These are phyloP conservation scores for Aphyosemion australe DNA, from an alignment of 2,113 vertebrate genomes.

Conservation along the genomic window DNA sequence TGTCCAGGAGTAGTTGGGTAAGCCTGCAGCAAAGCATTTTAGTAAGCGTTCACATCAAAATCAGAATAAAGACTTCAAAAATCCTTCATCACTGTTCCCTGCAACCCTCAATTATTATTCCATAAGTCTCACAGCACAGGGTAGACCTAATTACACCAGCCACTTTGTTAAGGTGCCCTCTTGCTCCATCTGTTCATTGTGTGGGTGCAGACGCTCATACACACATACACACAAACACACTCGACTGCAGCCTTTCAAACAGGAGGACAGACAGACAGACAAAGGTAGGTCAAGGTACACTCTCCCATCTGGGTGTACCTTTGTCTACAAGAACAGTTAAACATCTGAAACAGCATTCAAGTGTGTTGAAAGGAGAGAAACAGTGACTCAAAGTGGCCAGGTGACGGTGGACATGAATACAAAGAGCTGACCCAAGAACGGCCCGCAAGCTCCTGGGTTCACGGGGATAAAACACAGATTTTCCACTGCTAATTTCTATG, in stretches of 20 bases:
- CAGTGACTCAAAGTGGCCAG: slow-evolving; percentile 28
- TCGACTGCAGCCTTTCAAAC: slow-evolving; percentile 32
- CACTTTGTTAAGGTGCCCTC: slow-evolving; percentile 67
- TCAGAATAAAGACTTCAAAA: slow-evolving; percentile 4
- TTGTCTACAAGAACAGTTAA: slow-evolving; percentile 47
- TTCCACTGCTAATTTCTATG: slow-evolving; percentile 37
- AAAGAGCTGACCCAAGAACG: slow-evolving; percentile 18
- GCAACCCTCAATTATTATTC: slow-evolving; percentile 57
- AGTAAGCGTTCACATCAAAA: slow-evolving; percentile 23
- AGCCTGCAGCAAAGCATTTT: background rate
- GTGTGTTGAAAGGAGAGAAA: slow-evolving; percentile 18
- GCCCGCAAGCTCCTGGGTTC: slow-evolving; percentile 21
- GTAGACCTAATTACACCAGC: slow-evolving; percentile 61
- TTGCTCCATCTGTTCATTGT: slow-evolving; percentile 65
- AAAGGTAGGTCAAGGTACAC: slow-evolving; percentile 62
- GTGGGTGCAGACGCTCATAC: slow-evolving; percentile 20
- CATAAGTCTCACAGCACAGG: slow-evolving; percentile 45
- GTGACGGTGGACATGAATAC: slow-evolving; percentile 45
- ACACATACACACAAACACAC: background rate
- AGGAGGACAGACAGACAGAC: slow-evolving; percentile 46
- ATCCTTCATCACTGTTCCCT: slow-evolving; percentile 8
- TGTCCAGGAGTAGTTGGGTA: background rate
- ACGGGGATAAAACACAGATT: slow-evolving; percentile 32
- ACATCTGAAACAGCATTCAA: slow-evolving; percentile 54
- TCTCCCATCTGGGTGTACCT: slow-evolving; percentile 58